Conservation (phyloP, 2,113 vertebrate species). For the Alligator sinensis region DNA sequence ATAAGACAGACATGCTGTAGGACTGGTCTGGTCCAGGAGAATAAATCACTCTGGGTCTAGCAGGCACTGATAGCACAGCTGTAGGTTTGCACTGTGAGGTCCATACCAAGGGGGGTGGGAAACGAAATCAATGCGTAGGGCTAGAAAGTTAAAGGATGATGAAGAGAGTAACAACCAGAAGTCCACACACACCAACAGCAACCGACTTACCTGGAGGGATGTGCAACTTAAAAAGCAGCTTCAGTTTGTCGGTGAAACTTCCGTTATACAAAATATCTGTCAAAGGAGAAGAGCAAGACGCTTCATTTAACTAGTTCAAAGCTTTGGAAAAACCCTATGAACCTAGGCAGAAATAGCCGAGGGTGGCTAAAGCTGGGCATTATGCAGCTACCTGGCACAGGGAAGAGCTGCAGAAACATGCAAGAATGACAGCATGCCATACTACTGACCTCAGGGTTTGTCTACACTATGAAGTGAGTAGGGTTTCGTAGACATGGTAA, state of each 20-base stretch:
- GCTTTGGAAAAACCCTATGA: neutral
- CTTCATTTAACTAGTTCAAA: neutral
- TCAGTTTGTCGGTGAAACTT: conserved; percentile 96
- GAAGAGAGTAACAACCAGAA: neutral
- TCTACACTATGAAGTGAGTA: neutral
- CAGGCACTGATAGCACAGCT: neutral
- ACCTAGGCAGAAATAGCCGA: neutral
- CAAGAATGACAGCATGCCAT: neutral
- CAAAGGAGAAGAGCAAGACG: conserved; percentile 14
- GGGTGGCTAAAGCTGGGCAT: neutral
- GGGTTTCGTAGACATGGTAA: neutral
- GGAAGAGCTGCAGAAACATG: neutral
- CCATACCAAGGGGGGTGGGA: neutral
- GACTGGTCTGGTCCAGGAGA: neutral
- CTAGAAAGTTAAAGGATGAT: neutral
- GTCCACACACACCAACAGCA: neutral
- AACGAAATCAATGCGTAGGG: neutral
- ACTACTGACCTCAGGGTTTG: neutral
- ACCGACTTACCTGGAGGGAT: conserved; percentile 90
- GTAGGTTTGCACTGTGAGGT: fast-evolving
- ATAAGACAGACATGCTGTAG: neutral
- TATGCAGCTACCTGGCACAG: neutral
- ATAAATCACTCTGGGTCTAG: neutral
- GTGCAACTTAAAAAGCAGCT: conserved; percentile 96
- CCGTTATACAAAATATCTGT: conserved; percentile 92